Base-by-base conservation (phyloP, 2,888 invertebrate genomes). In the Hylaea fasciaria region DNA sequence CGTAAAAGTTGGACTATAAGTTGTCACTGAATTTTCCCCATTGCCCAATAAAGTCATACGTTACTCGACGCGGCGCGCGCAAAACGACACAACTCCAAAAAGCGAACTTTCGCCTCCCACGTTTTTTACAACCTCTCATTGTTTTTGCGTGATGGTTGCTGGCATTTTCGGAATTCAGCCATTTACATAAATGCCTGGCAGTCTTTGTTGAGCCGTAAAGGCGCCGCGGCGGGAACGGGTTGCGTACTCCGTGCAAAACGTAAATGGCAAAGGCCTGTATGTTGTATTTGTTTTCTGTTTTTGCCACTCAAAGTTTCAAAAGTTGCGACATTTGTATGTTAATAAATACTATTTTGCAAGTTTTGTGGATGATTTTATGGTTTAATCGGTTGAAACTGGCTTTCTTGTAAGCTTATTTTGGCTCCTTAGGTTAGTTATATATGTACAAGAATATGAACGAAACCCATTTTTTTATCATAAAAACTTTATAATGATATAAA, bases 111-210 rank as follows among this genome's bases (percentile, higher is more conserved):
- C 86, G 81, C 83, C 82, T 81, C 81, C 77, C 80, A 82, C 78
- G 80, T 80, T 84, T 89, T 88, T 89, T 85, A 80, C 72, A 73
- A 61, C 71, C 66, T 76, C 78, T 77, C 81, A 82, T 86, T 86
- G 86, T 89, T 89, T 91, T 90, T 88, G 84, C 79, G 69, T 71
- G 76, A 74, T 77, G 74, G 78, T 79, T 78, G 81, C 78, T 71
- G 83, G 86, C 82, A 89, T 88, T 89, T 89, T 90, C 83, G 89
- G 89, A 87, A 90, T 90, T 85, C 84, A 80, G 79, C 76, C 82
- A 91, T 91, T 91, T 91, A 89, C 91, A 91, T 91, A 91, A 90
- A 91, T 90, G 76, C 89, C 85, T 71, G 69, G 72, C 77, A 77
- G 79, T 81, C 89, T 89, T 89, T 89, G 89, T 89, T 81, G 82